These are phyloP conservation scores for Symphodus melops DNA, from an alignment of 2,113 vertebrate species.

Conservation along the genomic window DNA sequence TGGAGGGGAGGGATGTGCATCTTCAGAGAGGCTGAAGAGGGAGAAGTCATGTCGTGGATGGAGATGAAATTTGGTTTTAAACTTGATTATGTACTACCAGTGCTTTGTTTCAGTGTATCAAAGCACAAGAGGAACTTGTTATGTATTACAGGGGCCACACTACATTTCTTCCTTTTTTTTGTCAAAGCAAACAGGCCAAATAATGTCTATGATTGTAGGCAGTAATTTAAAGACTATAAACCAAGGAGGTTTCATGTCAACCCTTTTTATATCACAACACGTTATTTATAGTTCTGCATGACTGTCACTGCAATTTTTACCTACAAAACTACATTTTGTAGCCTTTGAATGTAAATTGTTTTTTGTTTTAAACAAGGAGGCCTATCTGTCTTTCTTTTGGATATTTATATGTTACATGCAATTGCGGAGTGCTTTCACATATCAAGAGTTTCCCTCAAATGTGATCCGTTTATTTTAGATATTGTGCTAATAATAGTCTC, in stretches of 20 bases:
- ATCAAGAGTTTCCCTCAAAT: slow-evolving; percentile 38
- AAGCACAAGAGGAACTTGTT: not conserved
- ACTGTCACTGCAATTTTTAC: not conserved
- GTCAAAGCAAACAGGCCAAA: not conserved
- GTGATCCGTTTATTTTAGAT: slow-evolving; percentile 68
- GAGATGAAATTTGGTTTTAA: not conserved
- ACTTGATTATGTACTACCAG: not conserved
- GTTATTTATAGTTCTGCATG: not conserved
- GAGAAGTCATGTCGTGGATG: not conserved
- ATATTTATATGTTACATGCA: not conserved
- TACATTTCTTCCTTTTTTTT: not conserved
- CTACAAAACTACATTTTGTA: too few relatives aligned
- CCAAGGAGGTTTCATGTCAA: not conserved
- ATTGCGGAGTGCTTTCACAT: not conserved
- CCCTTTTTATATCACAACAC: not conserved
- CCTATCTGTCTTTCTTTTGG: too few relatives aligned
- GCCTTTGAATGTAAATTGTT: not conserved
- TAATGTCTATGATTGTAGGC: not conserved
- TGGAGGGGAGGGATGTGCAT: not conserved
- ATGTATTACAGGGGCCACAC: not conserved
- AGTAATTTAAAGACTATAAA: slow-evolving; percentile 5
- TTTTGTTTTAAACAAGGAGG: too few relatives aligned
- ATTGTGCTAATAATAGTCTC: slow-evolving; percentile 71
- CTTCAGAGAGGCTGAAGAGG: not conserved
- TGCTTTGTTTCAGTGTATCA: not conserved